Conservation (phyloP, 2,113 vertebrate genomes). For the Ptilonorhynchus violaceus region DNA sequence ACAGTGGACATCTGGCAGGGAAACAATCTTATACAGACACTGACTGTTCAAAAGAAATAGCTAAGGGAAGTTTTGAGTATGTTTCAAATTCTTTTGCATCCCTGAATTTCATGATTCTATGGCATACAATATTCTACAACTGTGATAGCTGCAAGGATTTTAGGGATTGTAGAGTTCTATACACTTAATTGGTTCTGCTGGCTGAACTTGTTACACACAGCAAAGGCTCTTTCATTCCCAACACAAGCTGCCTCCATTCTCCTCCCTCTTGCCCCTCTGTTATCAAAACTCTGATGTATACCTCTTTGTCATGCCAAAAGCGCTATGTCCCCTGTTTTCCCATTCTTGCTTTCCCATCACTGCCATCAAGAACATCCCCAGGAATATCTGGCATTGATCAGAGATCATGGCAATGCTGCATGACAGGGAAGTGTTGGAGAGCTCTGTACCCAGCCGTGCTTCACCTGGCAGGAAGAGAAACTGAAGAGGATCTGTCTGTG, state of each 20-base stretch:
- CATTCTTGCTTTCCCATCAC: not conserved
- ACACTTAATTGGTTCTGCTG: not conserved
- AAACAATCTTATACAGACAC: not conserved
- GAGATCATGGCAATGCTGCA: rapidly evolving
- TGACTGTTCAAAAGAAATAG: not conserved
- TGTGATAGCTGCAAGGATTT: not conserved
- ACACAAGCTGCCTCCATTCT: not conserved
- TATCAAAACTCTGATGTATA: not conserved
- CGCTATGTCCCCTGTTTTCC: not conserved
- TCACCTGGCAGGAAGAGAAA: not conserved
- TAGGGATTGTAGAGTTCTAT: not conserved
- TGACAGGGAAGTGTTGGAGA: not conserved
- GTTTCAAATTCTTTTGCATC: not conserved
- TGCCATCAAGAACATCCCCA: not conserved
- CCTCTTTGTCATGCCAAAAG: not conserved
- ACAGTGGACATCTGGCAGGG: not conserved
- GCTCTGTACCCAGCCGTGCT: not conserved
- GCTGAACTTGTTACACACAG: not conserved
- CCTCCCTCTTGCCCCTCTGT: not conserved
- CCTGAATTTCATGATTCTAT: not conserved
- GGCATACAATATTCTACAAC: not conserved
- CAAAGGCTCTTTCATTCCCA: not conserved
- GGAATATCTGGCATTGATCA: not conserved
- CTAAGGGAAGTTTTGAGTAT: not conserved
- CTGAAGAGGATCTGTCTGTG: not conserved